Evolutionary conservation across 2,888 invertebrate species (phyloP).

Genomic region (Koerneria pararmatus): DNA sequence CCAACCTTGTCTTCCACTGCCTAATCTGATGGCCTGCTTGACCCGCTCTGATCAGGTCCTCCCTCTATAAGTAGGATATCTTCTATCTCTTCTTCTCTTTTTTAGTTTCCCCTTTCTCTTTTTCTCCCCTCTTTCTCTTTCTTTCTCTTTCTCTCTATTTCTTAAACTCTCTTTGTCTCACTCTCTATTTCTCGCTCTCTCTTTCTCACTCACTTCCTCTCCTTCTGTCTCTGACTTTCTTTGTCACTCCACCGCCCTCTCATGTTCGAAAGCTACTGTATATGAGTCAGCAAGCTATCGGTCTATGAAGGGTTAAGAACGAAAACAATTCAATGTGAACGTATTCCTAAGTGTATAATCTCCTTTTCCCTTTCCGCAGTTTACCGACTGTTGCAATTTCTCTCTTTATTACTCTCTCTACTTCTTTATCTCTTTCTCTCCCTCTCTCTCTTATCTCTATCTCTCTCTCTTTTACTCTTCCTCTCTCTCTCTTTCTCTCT

Average conservation of each 20-base stretch:
- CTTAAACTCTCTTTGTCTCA: constrained; percentile 1
- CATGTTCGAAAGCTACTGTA: too few relatives aligned
- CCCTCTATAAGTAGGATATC: constrained; percentile 10
- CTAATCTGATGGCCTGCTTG: too few relatives aligned
- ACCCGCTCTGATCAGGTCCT: too few relatives aligned
- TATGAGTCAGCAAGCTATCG: too few relatives aligned
- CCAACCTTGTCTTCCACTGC: too few relatives aligned
- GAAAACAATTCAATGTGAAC: too few relatives aligned
- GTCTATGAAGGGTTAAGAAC: too few relatives aligned
- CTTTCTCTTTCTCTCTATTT: background rate
- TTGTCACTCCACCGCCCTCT: background rate
- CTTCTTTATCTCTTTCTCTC: constrained; percentile 8
- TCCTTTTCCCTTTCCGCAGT: background rate
- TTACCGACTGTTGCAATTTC: background rate
- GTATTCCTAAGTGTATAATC: too few relatives aligned
- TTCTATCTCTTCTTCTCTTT: background rate
- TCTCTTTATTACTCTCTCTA: constrained; percentile 2
- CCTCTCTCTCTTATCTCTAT: background rate
- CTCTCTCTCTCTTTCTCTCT: background rate
- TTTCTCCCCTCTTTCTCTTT: background rate
- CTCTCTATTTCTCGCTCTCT: too few relatives aligned
- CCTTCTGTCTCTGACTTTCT: background rate
- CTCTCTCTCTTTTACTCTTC: background rate
- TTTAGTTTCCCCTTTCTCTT: background rate
- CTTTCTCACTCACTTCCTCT: background rate